A percentile compares a stretch with the other conserved stretches of the same genome.
Evolutionary conservation across 2,113 vertebrate species (phyloP).

Genomic region (Chaenocephalus aceratus): DNA sequence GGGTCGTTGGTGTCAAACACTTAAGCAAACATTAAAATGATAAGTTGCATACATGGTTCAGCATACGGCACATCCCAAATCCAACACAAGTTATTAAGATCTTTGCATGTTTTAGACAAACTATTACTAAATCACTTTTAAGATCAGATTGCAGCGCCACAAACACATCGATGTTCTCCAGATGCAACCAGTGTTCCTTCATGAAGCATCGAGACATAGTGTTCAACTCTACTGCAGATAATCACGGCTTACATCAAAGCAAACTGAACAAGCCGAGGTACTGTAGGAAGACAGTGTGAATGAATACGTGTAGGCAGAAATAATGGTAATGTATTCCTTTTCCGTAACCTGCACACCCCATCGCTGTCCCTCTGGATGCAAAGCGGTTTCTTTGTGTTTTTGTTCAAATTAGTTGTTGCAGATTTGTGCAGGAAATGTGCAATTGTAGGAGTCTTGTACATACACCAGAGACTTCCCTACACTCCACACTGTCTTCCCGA

Average conservation of each 20-base stretch:
- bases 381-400: background rate
- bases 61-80: too few species aligned
- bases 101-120: background rate
- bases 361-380: slow-evolving; percentile 9
- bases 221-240: background rate
- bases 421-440: slow-evolving; percentile 1
- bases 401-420: slow-evolving; percentile 17
- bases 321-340: slow-evolving; percentile 33
- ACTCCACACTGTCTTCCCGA: background rate
- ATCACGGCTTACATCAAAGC: background rate
- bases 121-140: background rate
- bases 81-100: background rate
- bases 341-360: background rate
- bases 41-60: slow-evolving; percentile 9
- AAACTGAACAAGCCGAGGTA: background rate
- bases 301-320: background rate
- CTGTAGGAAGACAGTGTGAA: background rate
- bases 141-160: background rate
- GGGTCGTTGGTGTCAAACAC: slow-evolving; percentile 1
- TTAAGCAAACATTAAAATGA: slow-evolving; percentile 36
- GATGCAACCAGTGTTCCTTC: background rate
- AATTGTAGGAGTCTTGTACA: background rate
- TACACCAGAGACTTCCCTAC: background rate
- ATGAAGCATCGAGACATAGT: background rate
- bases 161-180: background rate